Conservation (phyloP, 2,113 vertebrate genomes). For the Morone chrysops region DNA sequence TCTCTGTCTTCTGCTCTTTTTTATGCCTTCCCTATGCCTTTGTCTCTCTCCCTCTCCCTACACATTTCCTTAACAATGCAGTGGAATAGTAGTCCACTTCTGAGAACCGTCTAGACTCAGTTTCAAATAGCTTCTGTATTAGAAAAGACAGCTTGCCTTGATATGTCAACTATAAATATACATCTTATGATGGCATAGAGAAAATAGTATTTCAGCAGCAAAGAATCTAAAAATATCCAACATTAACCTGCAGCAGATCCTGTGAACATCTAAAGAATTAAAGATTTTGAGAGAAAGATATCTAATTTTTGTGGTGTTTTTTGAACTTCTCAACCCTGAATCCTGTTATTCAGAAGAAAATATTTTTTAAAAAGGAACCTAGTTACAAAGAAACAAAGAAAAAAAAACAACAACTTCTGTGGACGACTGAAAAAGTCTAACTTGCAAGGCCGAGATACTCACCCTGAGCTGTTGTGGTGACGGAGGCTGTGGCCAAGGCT, state of each 20-base stretch:
- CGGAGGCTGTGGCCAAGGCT: slow-evolving; percentile 73
- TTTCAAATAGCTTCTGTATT: slow-evolving; percentile 39
- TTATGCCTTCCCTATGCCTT: slow-evolving; percentile 8
- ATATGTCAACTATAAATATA: slow-evolving; percentile 61
- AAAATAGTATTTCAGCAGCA: slow-evolving; percentile 27
- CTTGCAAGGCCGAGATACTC: slow-evolving; percentile 63
- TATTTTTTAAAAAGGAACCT: neutral
- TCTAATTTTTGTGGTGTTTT: neutral
- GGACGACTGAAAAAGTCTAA: neutral
- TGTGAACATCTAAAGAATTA: slow-evolving; percentile 14
- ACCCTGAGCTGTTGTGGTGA: slow-evolving; percentile 86
- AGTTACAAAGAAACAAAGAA: neutral
- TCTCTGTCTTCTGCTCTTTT: neutral
- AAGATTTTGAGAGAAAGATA: neutral
- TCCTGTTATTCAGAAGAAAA: neutral
- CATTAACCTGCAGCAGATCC: slow-evolving; percentile 40
- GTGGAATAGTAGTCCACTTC: slow-evolving; percentile 3
- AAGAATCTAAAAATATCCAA: slow-evolving; percentile 50
- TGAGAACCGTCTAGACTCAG: neutral
- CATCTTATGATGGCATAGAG: slow-evolving; percentile 6
- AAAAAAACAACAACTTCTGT: neutral
- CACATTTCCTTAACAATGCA: neutral
- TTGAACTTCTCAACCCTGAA: neutral
- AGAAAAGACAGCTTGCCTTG: slow-evolving; percentile 41
- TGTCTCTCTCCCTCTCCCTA: neutral